Base-by-base conservation (phyloP, 1,140 invertebrate genomes). In the Penaeus chinensis region DNA sequence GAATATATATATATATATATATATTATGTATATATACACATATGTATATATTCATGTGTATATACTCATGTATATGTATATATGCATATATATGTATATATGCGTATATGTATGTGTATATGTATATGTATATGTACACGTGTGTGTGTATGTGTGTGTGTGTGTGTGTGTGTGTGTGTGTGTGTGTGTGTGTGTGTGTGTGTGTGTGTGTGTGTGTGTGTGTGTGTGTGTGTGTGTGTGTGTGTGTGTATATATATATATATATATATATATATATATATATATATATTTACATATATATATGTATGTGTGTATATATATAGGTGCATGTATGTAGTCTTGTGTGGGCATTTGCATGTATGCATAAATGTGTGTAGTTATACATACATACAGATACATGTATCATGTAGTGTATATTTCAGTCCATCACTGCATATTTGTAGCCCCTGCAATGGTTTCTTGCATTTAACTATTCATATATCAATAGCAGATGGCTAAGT, bases 151-250 rank as follows among this genome's bases (percentile, higher is more conserved):
- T 78, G 42, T 78, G 42, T 78, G 54, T 42, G 63, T 63, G 63
- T 65, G 63, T 82, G 63, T 82, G 63, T 82, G 63, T 63, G 65
- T 82, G 63, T 82, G 63, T 82, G 65, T 82, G 63, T 63, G 63
- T 65, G 63, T 82, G 63, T 65, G 63, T 82, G 63, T 63, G 65
- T 78, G 42, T 79, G 37, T 79, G n/a, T 79, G 37, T 20, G 5
- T 63, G 18, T 65, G 16, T 65, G 66, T 65, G 32, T 65, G 42
- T 65, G 13, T 82, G 66, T 65, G 47, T 84, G 60, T 24, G 20
- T 74, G 60, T 74, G 37, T 76, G 76, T 74, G 27, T 42, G 47
- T 42, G 24, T 37, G 32, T 42, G 65, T 22, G 71, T n/a, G 65
- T 42, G 71, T 42, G 7, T 42, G 4, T 42, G 4, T 8, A 42